Evolutionary conservation across 2,888 invertebrate species (phyloP), one percentile per base, ranked within the genome.

Genomic region (Chrysopilus asiliformis): DNA sequence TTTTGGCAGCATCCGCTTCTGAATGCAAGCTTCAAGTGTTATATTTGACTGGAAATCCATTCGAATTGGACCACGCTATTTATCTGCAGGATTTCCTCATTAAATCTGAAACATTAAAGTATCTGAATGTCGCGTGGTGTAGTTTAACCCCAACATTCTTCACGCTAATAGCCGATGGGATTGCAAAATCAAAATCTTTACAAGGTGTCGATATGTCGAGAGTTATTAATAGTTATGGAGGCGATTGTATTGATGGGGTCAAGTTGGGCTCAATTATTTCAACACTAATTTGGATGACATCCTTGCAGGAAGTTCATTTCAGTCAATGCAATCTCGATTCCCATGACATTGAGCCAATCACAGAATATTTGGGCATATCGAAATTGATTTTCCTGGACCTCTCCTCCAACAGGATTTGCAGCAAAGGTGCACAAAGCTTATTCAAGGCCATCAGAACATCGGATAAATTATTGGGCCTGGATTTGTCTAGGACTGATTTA

Each of bases 131-230:
- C n/a, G 42, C 41, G 4, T 40, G 18, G 36, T 45, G 45, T 29
- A 15, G 24, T 19, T n/a, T 62, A 10, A 52, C 44, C 26, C 58
- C 58, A 34, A 53, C 47, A n/a, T 52, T 50, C 18, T 60, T 60
- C 32, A 50, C 55, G 4, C 34, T 49, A 3, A 22, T 62, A 4
- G 62, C 58, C 1, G 61, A 60, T 45, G 63, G 56, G 1, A 46
- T 62, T 3, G 28, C 55, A 24, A 56, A 58, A 19, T 60, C 57
- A 3, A 22, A 22, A 3, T 44, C 46, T 3, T 24, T 62, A 19
- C 36, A 39, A 2, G 37, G 36, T 3, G 36, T 62, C 3, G 43
- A 51, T 34, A 47, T 52, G 26, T 56, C 49, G 20, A 51, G 57
- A 2, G 19, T 60, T 2, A 9, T 55, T 16, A 38, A 42, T 14